These are phyloP conservation scores for Pseudoatta argentina DNA, from an alignment of 1,140 invertebrate genomes.

Conservation along the genomic window DNA sequence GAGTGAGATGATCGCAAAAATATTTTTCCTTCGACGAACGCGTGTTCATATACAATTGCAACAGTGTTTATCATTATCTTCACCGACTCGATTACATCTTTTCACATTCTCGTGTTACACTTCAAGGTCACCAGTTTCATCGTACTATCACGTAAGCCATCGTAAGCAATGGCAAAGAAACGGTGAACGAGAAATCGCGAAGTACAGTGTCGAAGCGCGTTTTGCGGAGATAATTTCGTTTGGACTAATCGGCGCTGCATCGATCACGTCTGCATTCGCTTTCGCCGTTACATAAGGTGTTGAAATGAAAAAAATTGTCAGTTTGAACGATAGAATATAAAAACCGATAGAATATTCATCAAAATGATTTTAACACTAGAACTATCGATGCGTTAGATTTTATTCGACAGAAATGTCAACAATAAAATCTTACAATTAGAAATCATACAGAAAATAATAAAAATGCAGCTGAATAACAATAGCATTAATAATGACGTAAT, in stretches of 20 bases:
- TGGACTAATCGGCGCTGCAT: constrained; percentile 22
- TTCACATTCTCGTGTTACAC: constrained; percentile 23
- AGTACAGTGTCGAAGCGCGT: constrained; percentile 15
- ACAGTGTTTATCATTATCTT: constrained; percentile 32
- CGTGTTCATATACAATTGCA: neutral
- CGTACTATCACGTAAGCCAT: constrained; percentile 32
- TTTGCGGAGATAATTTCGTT: constrained; percentile 46
- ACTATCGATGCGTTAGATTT: neutral
- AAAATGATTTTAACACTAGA: neutral
- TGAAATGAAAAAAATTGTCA: neutral
- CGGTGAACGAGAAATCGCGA: constrained; percentile 39
- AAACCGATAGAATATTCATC: neutral
- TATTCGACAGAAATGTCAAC: neutral
- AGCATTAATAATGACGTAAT: neutral
- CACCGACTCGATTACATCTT: constrained; percentile 21
- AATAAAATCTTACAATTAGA: neutral
- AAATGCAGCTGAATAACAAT: neutral
- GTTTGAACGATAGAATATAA: neutral
- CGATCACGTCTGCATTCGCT: constrained; percentile 10
- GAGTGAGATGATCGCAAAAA: neutral
- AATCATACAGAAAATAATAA: neutral
- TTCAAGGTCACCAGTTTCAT: neutral
- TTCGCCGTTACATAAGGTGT: constrained; percentile 44
- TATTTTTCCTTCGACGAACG: neutral
- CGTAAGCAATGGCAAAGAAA: constrained; percentile 49